A percentile compares a stretch with the other conserved stretches of the same genome.
These are phyloP conservation scores for Cynodonichthys magdalenae DNA, from an alignment of 2,797 vertebrate species.

Conservation along the genomic window DNA sequence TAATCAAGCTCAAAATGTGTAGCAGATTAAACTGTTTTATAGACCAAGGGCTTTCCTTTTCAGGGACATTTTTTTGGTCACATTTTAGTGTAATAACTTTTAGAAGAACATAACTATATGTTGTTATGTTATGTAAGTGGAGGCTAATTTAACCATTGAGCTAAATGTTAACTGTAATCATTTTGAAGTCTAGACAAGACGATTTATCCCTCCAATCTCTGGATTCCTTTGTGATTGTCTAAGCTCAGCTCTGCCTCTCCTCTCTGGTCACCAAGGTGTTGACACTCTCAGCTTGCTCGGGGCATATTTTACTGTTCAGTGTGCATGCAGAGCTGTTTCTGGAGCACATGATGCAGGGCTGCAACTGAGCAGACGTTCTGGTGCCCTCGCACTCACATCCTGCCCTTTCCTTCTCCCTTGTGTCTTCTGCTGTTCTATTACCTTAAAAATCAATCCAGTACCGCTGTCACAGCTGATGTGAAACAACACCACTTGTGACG, in stretches of 20 bases:
- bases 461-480: conserved; percentile 65
- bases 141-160: conserved; percentile 32
- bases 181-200: conserved; percentile 62
- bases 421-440: conserved; percentile 39
- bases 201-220: conserved; percentile 30
- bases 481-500: conserved; percentile 63
- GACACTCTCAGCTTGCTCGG: conserved; percentile 29
- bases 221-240: conserved; percentile 20
- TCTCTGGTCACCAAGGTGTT: conserved; percentile 35
- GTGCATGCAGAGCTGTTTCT: conserved; percentile 57
- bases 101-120: conserved; percentile 39
- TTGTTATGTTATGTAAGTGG: conserved; percentile 28
- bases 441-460: conserved; percentile 51
- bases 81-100: conserved; percentile 59
- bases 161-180: conserved; percentile 53
- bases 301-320: conserved; percentile 44
- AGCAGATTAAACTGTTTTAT: conserved; percentile 19
- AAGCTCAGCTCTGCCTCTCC: conserved; percentile 19
- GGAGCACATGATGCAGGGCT: conserved; percentile 49
- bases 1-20: conserved; percentile 7
- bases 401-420: conserved; percentile 5
- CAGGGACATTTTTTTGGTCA: conserved; percentile 23
- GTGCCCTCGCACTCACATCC: conserved; percentile 13
- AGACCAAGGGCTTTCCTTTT: no score
- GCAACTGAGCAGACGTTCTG: conserved; percentile 25